Evolutionary conservation across 2,113 vertebrate species (phyloP).

Genomic region (Pseudorhombus dupliciocellatus): DNA sequence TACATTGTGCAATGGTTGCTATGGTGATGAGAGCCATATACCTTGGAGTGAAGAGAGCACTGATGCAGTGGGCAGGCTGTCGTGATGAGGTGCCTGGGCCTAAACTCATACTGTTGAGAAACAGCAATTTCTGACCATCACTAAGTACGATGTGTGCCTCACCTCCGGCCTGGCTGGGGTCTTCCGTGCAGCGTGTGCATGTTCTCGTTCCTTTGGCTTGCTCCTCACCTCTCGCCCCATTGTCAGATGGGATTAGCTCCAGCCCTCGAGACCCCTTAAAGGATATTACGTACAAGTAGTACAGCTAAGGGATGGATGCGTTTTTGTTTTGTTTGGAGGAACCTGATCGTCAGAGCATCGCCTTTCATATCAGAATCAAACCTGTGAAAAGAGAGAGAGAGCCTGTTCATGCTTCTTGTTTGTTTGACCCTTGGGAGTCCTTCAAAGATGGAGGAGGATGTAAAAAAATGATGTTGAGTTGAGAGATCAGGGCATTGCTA

Average conservation of each 20-base stretch:
- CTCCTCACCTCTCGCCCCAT: background rate
- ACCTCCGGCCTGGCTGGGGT: too few species aligned
- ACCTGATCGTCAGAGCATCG: too few species aligned
- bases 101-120: conserved; percentile 53
- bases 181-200: background rate
- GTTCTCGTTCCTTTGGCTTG: background rate
- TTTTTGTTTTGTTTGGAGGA: too few species aligned
- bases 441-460: background rate
- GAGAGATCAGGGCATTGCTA: background rate
- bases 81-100: conserved; percentile 69
- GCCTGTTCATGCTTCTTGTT: background rate
- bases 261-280: too few species aligned
- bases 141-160: background rate
- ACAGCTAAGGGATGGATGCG: too few species aligned
- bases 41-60: conserved; percentile 75
- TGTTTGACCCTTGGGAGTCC: background rate
- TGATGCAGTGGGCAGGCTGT: conserved; percentile 79
- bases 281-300: too few species aligned
- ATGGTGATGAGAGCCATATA: conserved; percentile 80
- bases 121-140: conserved; percentile 44
- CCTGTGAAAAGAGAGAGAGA: too few species aligned
- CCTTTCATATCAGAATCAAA: background rate
- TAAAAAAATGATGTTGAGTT: too few species aligned
- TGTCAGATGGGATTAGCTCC: background rate
- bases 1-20: conserved; percentile 78